phyloP scores from a whole-genome alignment of 1,140 invertebrate species.

The Whitmania pigra region DNA sequence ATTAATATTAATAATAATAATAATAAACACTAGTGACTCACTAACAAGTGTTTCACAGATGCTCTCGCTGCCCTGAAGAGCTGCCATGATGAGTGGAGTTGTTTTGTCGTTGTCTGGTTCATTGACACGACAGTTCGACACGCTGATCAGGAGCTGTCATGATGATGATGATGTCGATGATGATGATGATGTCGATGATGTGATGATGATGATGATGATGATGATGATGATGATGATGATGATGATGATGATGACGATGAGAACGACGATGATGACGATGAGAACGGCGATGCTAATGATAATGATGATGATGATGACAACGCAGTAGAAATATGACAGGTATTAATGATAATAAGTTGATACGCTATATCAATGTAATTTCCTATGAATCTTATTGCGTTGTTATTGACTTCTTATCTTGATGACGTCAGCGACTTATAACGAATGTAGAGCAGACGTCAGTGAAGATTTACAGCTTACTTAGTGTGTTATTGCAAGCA shows the following conservation, averaged over 20 bases:
- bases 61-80: constrained; percentile 24
- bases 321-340: not conserved
- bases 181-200: not conserved
- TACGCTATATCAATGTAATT: not conserved
- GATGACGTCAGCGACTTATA: too few species aligned
- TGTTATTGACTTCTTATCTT: too few species aligned
- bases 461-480: too few species aligned
- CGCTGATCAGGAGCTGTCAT: constrained; percentile 19
- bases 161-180: not conserved
- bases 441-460: too few species aligned
- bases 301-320: not conserved
- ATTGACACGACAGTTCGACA: constrained; percentile 23
- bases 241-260: not conserved
- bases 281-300: not conserved
- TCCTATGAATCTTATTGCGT: too few species aligned
- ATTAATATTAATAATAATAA: too few species aligned
- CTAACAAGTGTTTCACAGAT: constrained; percentile 24
- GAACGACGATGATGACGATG: not conserved
- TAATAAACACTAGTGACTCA: not conserved
- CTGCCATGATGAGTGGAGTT: constrained; percentile 25
- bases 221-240: not conserved
- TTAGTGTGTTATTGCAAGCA: too few species aligned
- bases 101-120: constrained; percentile 22
- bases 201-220: not conserved
- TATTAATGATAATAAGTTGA: not conserved